Conservation (phyloP, 1,140 invertebrate genomes). For the Ceratosolen solmsi region DNA sequence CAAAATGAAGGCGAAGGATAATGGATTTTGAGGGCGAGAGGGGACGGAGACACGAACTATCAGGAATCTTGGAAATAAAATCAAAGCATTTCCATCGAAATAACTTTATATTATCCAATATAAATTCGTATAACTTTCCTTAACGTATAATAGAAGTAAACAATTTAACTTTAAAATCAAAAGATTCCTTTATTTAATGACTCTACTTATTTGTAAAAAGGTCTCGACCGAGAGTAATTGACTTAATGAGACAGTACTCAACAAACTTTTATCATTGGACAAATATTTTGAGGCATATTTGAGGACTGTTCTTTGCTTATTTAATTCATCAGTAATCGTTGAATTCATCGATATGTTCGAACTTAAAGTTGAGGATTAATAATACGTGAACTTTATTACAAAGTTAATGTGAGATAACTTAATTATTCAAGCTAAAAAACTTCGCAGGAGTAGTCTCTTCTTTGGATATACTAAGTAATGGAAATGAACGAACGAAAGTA, state of each 20-base stretch:
- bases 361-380: background rate
- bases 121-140: constrained; percentile 10
- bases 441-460: too few species aligned
- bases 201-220: background rate
- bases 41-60: background rate
- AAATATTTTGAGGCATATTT: background rate
- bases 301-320: background rate
- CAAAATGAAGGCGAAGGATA: background rate
- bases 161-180: constrained; percentile 12
- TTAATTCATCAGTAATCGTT: background rate
- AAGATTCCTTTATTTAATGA: background rate
- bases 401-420: background rate
- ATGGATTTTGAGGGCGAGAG: background rate
- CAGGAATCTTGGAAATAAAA: background rate
- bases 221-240: constrained; percentile 4
- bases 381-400: background rate
- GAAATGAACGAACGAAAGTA: background rate
- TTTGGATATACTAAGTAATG: too few species aligned
- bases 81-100: background rate
- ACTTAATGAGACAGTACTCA: background rate
- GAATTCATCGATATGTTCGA: background rate
- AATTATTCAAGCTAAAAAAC: background rate
- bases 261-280: background rate
- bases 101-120: constrained; percentile 5
- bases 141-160: background rate